Evolutionary conservation across 2,797 vertebrate genomes (phyloP).

Genomic region (Spondyliosoma cantharus): DNA sequence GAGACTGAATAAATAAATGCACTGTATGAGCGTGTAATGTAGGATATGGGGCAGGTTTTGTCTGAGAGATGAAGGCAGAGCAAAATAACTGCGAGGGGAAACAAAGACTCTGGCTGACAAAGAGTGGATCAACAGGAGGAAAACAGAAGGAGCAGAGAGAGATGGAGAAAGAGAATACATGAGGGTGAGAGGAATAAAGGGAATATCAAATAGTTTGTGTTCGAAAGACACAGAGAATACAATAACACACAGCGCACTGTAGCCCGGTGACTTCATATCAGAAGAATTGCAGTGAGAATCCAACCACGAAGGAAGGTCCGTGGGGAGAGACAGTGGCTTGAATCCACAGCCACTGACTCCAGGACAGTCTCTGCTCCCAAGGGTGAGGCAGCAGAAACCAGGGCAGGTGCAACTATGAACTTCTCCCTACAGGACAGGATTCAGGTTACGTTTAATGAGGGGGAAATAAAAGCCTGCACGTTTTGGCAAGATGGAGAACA

Average conservation of each 20-base stretch:
- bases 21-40: constrained; percentile 14
- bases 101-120: constrained; percentile 23
- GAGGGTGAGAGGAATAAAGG: constrained; percentile 19
- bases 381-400: constrained; percentile 54
- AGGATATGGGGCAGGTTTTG: constrained; percentile 14
- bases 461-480: background rate
- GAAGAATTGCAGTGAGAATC: constrained; percentile 27
- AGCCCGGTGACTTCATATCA: constrained; percentile 25
- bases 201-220: constrained; percentile 17
- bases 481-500: background rate
- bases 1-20: constrained; percentile 28
- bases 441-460: constrained; percentile 28
- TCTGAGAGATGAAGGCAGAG: constrained; percentile 21
- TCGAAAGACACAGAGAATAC: background rate
- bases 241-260: background rate
- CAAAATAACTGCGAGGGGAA: constrained; percentile 8
- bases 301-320: constrained; percentile 6
- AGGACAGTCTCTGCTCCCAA: constrained; percentile 19
- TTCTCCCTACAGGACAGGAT: background rate
- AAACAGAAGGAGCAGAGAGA: constrained; percentile 5
- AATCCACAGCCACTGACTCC: constrained; percentile 40
- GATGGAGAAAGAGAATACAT: constrained; percentile 22
- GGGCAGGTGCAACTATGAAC: constrained; percentile 50
- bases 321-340: constrained; percentile 22
- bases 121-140: constrained; percentile 32